Conservation (phyloP, 1,140 invertebrate species). For the Acromyrmex charruanus region DNA sequence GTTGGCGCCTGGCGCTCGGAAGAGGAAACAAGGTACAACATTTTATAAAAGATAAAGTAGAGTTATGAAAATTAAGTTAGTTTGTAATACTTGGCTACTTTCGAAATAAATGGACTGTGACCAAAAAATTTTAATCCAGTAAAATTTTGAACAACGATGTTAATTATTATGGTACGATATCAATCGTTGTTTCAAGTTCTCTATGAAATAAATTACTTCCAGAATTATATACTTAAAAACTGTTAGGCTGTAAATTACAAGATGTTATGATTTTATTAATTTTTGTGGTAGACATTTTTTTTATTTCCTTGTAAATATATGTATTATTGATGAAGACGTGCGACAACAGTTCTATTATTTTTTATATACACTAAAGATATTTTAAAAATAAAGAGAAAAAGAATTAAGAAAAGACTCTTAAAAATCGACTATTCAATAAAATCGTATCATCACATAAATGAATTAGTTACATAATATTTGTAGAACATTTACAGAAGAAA, state of each 20-base stretch:
- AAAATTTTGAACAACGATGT: background rate
- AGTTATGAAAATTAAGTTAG: conserved; percentile 73
- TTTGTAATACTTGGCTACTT: conserved; percentile 47
- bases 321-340: background rate
- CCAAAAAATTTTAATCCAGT: conserved; percentile 37
- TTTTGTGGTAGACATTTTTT: background rate
- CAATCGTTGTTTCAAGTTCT: background rate
- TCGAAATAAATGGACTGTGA: conserved; percentile 9
- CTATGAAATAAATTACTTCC: background rate
- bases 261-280: conserved; percentile 13
- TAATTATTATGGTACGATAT: background rate
- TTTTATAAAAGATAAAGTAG: conserved; percentile 67
- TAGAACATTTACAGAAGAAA: background rate
- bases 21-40: conserved; percentile 74
- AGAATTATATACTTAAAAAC: background rate
- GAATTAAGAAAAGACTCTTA: background rate
- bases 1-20: conserved; percentile 81
- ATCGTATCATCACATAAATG: background rate
- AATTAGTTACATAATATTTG: conserved; percentile 3
- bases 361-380: background rate
- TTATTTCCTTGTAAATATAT: background rate
- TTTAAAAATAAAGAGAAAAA: background rate
- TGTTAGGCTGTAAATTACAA: background rate
- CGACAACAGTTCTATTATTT: background rate
- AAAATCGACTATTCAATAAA: background rate